phyloP scores from a whole-genome alignment of 64 coral and sea anemone species.

The Anthopleura sola region DNA sequence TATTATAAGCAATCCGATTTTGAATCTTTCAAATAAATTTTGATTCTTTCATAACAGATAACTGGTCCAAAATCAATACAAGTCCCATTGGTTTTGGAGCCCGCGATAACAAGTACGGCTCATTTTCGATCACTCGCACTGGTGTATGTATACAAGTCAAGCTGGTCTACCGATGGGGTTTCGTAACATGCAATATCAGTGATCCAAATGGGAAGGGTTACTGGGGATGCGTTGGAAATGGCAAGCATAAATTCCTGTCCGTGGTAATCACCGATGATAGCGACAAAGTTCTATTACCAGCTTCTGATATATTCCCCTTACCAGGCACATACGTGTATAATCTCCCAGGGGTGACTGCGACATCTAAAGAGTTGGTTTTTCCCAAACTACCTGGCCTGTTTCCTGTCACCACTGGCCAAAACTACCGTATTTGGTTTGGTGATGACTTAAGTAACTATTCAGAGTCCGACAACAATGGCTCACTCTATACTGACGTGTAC shows the following conservation, averaged over 20 bases:
- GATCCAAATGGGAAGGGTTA: neutral
- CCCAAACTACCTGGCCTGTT: neutral
- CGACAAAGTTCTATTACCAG: neutral
- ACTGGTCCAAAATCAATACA: neutral
- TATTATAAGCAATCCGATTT: no score
- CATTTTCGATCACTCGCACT: neutral
- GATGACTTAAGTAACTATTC: neutral
- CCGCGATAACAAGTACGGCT: neutral
- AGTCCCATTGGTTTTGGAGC: neutral
- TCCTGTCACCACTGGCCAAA: neutral
- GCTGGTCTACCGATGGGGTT: neutral
- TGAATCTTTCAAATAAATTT: neutral
- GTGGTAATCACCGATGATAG: neutral
- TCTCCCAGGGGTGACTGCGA: neutral
- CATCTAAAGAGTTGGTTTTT: neutral
- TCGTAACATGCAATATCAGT: neutral
- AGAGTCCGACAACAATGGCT: neutral
- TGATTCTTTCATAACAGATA: neutral
- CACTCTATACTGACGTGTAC: conserved; percentile 5
- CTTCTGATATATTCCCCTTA: neutral
- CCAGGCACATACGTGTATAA: neutral
- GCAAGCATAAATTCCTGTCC: neutral
- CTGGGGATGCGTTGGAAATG: neutral
- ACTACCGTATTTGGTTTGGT: conserved; percentile 20
- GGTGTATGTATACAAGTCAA: neutral